Evolutionary conservation across 2,797 vertebrate genomes (phyloP).

Genomic region (Echiichthys vipera): DNA sequence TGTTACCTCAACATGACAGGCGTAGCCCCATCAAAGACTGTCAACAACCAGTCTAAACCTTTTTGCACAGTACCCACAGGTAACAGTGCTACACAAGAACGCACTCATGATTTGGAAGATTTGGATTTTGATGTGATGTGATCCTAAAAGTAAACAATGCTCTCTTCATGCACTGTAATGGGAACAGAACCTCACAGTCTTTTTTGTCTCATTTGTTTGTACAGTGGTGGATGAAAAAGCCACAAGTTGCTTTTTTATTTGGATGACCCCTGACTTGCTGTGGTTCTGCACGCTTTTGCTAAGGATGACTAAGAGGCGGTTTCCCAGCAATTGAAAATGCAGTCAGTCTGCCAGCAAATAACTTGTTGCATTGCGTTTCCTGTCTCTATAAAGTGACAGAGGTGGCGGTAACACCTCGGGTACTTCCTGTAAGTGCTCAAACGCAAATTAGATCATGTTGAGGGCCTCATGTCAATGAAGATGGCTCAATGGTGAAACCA

Average conservation of each 20-base stretch:
- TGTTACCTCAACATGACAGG: constrained; percentile 41
- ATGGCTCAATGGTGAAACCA: neutral
- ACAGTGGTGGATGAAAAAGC: constrained; percentile 31
- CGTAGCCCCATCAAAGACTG: constrained; percentile 16
- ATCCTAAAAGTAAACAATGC: constrained; percentile 32
- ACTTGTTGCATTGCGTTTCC: constrained; percentile 39
- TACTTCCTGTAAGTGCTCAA: constrained; percentile 48
- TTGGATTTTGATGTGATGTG: constrained; percentile 50
- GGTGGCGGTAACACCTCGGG: constrained; percentile 18
- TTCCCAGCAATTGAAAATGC: constrained; percentile 44
- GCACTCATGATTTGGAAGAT: constrained; percentile 18
- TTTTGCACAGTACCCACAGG: constrained; percentile 24
- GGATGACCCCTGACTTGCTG: constrained; percentile 44
- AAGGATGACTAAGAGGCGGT: constrained; percentile 55
- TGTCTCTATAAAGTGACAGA: constrained; percentile 34
- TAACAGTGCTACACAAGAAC: constrained; percentile 28
- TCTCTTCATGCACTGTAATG: constrained; percentile 13
- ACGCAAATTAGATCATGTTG: constrained; percentile 10
- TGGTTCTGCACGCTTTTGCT: constrained; percentile 47
- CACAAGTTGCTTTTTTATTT: constrained; percentile 35
- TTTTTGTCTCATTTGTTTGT: constrained; percentile 25
- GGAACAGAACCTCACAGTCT: constrained; percentile 2
- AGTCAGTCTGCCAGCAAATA: constrained; percentile 21
- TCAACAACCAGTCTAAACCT: constrained; percentile 38
- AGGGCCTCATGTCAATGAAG: constrained; percentile 6